Conservation (phyloP, 2,113 vertebrate species). For the Actenoides lindsayi region DNA sequence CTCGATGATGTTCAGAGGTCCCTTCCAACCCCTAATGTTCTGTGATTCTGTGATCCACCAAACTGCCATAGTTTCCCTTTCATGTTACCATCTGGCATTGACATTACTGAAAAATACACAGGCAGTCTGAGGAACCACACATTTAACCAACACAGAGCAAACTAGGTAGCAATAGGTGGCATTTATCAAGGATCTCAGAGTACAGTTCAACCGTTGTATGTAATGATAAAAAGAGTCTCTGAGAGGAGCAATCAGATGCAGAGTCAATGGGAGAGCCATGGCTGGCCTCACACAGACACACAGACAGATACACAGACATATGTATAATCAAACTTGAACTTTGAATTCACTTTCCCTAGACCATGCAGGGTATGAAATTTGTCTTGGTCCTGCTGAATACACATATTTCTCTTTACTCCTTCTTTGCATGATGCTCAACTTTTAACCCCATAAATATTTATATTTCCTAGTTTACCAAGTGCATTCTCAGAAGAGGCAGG, state of each 20-base stretch:
- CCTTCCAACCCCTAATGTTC: no score
- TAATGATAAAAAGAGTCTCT: neutral
- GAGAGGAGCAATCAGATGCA: neutral
- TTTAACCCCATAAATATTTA: neutral
- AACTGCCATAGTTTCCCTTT: neutral
- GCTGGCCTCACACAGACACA: neutral
- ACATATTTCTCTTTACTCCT: neutral
- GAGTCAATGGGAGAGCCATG: neutral
- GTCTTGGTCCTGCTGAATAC: neutral
- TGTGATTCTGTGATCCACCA: neutral
- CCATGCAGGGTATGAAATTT: neutral
- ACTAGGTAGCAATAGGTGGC: neutral
- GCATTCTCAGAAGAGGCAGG: neutral
- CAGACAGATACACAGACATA: neutral
- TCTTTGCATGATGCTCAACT: neutral
- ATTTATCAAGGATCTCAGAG: neutral
- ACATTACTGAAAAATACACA: neutral
- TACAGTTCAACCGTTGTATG: neutral
- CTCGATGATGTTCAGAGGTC: neutral
- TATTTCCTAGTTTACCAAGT: neutral
- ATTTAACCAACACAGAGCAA: neutral
- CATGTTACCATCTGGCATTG: no score
- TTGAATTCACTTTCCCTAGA: neutral
- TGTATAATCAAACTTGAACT: neutral
- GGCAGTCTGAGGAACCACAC: neutral